Evolutionary conservation across 2,797 vertebrate genomes (phyloP), one percentile per base, ranked within the genome.

Genomic region (Ctenosaura bakeri): DNA sequence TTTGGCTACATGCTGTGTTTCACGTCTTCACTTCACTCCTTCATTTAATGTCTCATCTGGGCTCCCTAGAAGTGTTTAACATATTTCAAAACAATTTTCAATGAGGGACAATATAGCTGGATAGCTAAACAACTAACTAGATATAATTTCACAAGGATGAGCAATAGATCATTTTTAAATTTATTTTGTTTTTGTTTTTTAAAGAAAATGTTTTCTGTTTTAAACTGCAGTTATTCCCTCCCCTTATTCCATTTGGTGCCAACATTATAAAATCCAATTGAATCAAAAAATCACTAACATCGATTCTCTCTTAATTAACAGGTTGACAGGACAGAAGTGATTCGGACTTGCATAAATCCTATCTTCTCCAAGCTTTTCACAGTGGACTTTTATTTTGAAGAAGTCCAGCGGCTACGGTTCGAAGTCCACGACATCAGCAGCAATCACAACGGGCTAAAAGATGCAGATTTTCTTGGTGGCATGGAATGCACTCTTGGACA

Each of bases 401-500:
- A 99, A 94, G 98, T 99, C 38, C 99, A 99, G 94, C 97, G 99
- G 82, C 96, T 99, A 73, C 97, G 99, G 9, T 99, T 99, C 92
- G 99, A 99, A 90, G 98, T 99, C 85, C 98, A 99, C 4, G 99
- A 99, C 94, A 99, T 99, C 88, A 99, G 99, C 97, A 99, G 98
- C 93, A 98, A 98, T 90, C 99, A 99, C 97, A 99, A 99, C 1
- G 99, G 99, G 83, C 97, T 99, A 83, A 99, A 99, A 91, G 99
- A 99, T 88, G 98, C 99, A 0, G 99, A 99, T 96, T 99, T 99
- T 93, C 98, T 99, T 4, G 99, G 99, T 52, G 97, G 98, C 91
- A 98, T 99, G 98, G 99, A 99, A 93, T 99, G 99, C 94, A 99
- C 99, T 0, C 97, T 99, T 1, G 99, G 99, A 85, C 99, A 99